Conservation (phyloP, 2,113 vertebrate genomes). For the Talpa occidentalis region DNA sequence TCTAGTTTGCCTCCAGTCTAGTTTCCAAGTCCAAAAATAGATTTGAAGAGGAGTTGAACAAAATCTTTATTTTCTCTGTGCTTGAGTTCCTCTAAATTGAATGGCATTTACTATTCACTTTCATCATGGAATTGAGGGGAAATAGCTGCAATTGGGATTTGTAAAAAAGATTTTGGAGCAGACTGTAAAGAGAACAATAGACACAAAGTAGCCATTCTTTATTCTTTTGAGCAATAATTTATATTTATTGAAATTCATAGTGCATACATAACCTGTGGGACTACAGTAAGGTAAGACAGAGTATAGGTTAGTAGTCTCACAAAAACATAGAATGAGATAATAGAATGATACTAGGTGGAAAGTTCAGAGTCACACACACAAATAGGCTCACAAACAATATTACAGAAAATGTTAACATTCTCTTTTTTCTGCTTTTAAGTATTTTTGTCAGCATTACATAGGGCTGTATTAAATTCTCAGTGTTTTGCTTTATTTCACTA, state of each 20-base stretch:
- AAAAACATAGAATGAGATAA: background rate
- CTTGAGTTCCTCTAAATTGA: constrained; percentile 56
- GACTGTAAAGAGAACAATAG: constrained; percentile 42
- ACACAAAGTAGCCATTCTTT: background rate
- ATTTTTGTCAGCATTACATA: background rate
- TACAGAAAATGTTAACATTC: background rate
- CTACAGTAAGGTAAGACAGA: background rate
- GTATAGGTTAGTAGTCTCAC: background rate
- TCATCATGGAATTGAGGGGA: constrained; percentile 51
- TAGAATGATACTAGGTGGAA: background rate
- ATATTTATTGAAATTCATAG: constrained; percentile 58
- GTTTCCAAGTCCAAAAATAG: constrained; percentile 59
- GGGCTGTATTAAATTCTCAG: background rate
- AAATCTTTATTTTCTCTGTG: constrained; percentile 64
- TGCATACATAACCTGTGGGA: background rate
- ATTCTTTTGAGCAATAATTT: constrained; percentile 46
- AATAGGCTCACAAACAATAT: background rate
- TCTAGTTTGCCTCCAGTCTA: constrained; percentile 3
- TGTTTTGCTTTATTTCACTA: background rate
- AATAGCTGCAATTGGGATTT: constrained; percentile 4
- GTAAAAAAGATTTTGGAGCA: background rate
- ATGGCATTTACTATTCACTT: constrained; percentile 57
- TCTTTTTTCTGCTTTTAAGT: background rate
- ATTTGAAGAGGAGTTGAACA: constrained; percentile 48
- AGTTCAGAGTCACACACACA: background rate